These are phyloP conservation scores for Anisognathus igniventris DNA, from an alignment of 2,797 vertebrate species.

Conservation along the genomic window DNA sequence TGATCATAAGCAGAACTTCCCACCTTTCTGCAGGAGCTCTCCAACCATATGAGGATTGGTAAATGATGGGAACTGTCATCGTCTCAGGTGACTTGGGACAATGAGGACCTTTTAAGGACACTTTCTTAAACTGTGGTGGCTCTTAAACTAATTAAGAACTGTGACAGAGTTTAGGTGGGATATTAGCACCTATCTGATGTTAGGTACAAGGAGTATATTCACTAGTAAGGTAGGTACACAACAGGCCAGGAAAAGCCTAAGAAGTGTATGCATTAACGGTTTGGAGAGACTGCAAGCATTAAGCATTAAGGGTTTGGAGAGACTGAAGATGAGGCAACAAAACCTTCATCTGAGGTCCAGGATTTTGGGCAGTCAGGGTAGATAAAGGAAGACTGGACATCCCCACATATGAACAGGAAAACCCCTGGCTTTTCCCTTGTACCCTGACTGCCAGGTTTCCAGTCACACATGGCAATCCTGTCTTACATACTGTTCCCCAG, in stretches of 20 bases:
- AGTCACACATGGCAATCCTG: not conserved
- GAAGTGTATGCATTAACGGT: not conserved
- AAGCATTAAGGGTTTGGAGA: not conserved
- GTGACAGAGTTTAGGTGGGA: not conserved
- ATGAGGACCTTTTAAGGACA: not conserved
- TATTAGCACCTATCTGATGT: not conserved
- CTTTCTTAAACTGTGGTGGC: not conserved
- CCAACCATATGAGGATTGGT: not conserved
- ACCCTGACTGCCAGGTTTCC: not conserved
- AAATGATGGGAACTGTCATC: not conserved
- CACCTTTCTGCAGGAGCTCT: not conserved
- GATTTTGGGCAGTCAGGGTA: not conserved
- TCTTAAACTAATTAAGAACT: not conserved
- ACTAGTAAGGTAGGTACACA: not conserved
- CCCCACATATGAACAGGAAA: not conserved
- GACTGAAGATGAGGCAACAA: not conserved
- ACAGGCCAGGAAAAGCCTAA: not conserved
- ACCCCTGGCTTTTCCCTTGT: not conserved
- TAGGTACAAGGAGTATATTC: not conserved
- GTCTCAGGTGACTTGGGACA: not conserved
- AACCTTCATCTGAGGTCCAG: not conserved
- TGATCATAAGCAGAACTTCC: not conserved
- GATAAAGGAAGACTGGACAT: not conserved
- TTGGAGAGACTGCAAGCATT: not conserved
- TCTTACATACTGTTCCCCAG: not conserved